Evolutionary conservation across 2,797 vertebrate genomes (phyloP), one percentile per base, ranked within the genome.

Genomic region (Triplophysa yarkandensis): DNA sequence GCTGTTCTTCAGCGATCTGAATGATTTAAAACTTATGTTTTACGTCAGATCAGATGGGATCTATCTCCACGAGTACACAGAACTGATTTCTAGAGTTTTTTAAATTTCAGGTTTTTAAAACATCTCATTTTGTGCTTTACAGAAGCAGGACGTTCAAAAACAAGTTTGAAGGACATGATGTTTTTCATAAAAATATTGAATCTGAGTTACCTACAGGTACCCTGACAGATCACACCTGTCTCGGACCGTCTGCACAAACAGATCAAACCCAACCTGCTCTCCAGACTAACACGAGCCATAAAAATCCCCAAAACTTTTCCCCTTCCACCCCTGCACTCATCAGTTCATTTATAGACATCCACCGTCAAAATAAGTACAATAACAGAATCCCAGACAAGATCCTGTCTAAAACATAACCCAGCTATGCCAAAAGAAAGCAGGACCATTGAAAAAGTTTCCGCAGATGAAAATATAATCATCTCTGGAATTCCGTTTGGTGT

Each of bases 401-500:
- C 23, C 21, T 54, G 50, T 54, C 50, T 71, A 44, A 71, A 61
- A 71, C 69, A 71, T 71, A 71, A 63, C 44, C 50, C 30, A 16
- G 23, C n/a, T 11, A 25, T 54, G 25, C 58, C 44, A 52, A 71
- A 62, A 27, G 21, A 50, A 30, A 62, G 16, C 43, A 50, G 57
- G 34, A 61, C 28, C 58, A 34, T 36, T 60, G 19, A 39, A 48
- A n/a, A 71, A 71, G 30, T 50, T 77, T 28, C 32, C 14, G 14
- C 67, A 25, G 58, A 77, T 57, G 69, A 27, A 50, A 66, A 50
- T 17, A 48, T 25, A 14, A 52, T 52, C 50, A 54, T 54, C 50
- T 27, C 50, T 27, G 50, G 50, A 54, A 54, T 54, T 27, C 50
- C 25, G 23, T 25, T 14, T 9, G 25, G 50, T 25, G 21, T 11